These are phyloP conservation scores for Bruchidius siliquastri DNA, from an alignment of 2,888 invertebrate genomes.

Conservation along the genomic window DNA sequence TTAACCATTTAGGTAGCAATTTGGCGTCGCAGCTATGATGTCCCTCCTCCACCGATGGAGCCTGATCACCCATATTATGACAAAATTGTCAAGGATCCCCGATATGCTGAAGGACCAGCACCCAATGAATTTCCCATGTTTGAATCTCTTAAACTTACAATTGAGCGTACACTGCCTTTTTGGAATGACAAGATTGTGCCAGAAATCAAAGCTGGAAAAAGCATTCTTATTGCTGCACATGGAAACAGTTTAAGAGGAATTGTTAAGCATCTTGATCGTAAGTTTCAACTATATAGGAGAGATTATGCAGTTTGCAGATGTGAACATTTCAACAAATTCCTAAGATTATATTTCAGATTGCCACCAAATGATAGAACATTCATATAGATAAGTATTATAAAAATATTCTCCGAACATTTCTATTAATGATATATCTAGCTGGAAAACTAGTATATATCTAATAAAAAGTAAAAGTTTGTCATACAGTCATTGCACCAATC, in stretches of 20 bases:
- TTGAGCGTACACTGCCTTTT: slow-evolving; percentile 79
- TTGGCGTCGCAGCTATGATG: slow-evolving; percentile 84
- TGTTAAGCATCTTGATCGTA: slow-evolving; percentile 65
- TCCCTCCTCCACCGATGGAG: slow-evolving; percentile 81
- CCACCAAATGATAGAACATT: too few relatives aligned
- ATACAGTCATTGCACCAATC: too few relatives aligned
- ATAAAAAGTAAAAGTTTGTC: too few relatives aligned
- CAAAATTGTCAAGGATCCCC: slow-evolving; percentile 71
- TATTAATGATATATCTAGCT: too few relatives aligned
- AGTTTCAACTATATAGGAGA: slow-evolving; percentile 12
- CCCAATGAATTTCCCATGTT: slow-evolving; percentile 75
- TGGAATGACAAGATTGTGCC: slow-evolving; percentile 87
- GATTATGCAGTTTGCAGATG: too few relatives aligned
- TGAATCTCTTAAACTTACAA: slow-evolving; percentile 80
- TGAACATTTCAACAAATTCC: too few relatives aligned
- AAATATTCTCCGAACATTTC: too few relatives aligned
- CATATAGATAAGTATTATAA: too few relatives aligned
- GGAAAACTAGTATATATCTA: too few relatives aligned
- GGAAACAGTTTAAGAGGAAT: slow-evolving; percentile 82
- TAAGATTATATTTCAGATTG: too few relatives aligned
- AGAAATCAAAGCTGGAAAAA: slow-evolving; percentile 77
- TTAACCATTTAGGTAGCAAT: slow-evolving; percentile 52
- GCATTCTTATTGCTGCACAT: slow-evolving; percentile 80
- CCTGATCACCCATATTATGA: slow-evolving; percentile 72
- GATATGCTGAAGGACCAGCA: slow-evolving; percentile 66